A percentile compares a stretch with the other conserved stretches of the same genome.
These are phyloP conservation scores for Phania funesta DNA, from an alignment of 2,888 invertebrate genomes.

Conservation along the genomic window DNA sequence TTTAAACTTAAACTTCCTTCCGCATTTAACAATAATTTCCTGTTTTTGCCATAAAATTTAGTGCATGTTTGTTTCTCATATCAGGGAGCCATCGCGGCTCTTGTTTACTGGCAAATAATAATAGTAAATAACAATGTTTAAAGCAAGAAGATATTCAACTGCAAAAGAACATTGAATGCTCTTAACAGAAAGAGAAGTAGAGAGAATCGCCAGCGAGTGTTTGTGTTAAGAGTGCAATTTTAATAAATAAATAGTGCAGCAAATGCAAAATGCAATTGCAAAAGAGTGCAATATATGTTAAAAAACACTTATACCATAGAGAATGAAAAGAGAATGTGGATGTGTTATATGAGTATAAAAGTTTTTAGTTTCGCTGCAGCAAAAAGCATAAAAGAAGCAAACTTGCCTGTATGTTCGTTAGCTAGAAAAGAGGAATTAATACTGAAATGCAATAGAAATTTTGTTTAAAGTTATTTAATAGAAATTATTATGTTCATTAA, in stretches of 20 bases:
- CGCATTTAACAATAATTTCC: slow-evolving; percentile 57
- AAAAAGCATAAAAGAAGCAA: not conserved
- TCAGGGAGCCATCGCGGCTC: not conserved
- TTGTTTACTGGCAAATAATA: not conserved
- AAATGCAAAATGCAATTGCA: not conserved
- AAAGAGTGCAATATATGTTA: not conserved
- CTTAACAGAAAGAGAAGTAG: not conserved
- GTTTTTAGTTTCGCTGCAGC: not conserved
- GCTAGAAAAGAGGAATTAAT: not conserved
- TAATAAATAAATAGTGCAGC: not conserved
- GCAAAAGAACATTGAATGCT: not conserved
- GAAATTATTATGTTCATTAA: not conserved
- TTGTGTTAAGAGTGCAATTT: not conserved
- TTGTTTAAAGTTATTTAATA: not conserved
- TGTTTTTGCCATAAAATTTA: slow-evolving; percentile 45
- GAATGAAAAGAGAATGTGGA: not conserved
- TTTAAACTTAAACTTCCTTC: slow-evolving; percentile 60
- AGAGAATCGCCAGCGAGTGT: not conserved
- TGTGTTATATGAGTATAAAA: not conserved
- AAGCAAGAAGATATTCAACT: not conserved
- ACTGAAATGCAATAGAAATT: not conserved
- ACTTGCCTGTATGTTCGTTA: not conserved
- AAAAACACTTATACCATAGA: not conserved
- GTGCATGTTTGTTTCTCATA: not conserved
- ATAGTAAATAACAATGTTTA: not conserved